Evolutionary conservation across 2,113 vertebrate species (phyloP).

Genomic region (Geococcyx californianus): DNA sequence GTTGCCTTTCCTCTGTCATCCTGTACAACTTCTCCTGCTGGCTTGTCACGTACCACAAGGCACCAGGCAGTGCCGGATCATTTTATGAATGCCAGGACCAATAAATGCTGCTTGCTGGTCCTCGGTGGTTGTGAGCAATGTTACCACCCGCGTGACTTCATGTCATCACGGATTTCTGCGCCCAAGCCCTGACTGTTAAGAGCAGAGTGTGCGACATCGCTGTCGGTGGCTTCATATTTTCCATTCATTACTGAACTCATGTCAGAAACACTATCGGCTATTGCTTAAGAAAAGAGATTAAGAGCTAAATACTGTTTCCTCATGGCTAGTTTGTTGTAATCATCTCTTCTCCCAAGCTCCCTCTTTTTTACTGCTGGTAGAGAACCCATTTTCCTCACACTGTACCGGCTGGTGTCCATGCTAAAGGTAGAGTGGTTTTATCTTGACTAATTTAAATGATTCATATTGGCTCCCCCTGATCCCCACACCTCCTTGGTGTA

Average conservation of each 20-base stretch:
- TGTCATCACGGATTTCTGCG: neutral
- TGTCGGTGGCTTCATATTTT: neutral
- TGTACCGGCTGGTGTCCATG: neutral
- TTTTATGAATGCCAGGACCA: neutral
- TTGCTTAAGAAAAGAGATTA: neutral
- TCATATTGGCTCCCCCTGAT: neutral
- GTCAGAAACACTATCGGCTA: neutral
- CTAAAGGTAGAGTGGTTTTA: neutral
- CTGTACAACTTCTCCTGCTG: neutral
- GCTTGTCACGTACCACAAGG: neutral
- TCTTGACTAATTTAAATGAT: neutral
- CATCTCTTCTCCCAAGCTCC: neutral
- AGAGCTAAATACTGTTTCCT: neutral
- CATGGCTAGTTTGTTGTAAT: neutral
- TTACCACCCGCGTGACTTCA: neutral
- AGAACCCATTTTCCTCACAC: neutral
- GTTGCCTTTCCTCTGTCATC: neutral
- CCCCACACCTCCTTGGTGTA: rapidly evolving
- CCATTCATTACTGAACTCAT: neutral
- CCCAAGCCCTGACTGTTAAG: neutral
- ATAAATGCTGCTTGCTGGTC: neutral
- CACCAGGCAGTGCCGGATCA: neutral
- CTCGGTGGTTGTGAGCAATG: neutral
- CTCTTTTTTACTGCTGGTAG: neutral
- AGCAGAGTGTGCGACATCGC: neutral